Conservation (phyloP, 2,888 invertebrate genomes). For the Prionchulus punctatus region DNA sequence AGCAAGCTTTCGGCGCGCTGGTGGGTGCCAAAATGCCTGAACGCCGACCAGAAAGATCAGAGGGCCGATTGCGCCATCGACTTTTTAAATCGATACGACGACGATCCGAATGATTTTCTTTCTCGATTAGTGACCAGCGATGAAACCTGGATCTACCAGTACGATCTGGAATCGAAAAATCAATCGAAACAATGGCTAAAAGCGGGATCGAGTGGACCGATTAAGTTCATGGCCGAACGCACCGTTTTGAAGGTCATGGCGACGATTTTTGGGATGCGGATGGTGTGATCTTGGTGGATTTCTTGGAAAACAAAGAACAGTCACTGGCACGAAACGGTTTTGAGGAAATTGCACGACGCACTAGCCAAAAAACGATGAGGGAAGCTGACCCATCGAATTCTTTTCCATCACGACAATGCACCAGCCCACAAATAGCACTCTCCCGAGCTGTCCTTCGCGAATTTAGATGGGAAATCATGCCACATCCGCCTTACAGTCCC, state of each 20-base stretch:
- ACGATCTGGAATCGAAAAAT: not conserved
- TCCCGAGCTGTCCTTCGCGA: not conserved
- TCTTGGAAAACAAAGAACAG: not conserved
- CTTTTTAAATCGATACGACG: not conserved
- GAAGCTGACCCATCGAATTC: not conserved
- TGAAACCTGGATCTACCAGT: not conserved
- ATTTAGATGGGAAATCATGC: not conserved
- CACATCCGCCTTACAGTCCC: not conserved
- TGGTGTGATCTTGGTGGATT: not conserved
- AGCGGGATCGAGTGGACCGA: not conserved
- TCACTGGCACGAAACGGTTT: not conserved
- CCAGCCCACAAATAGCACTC: not conserved
- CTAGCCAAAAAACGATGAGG: not conserved
- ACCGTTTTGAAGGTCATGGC: not conserved
- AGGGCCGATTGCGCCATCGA: not conserved
- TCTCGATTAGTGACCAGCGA: not conserved
- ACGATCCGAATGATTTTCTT: not conserved
- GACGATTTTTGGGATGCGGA: too few relatives aligned
- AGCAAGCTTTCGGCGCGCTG: not conserved
- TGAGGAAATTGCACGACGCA: not conserved
- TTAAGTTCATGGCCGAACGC: not conserved
- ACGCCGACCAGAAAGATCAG: not conserved
- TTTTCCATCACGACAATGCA: not conserved
- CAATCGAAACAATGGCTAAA: not conserved
- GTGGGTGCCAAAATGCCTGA: not conserved